These are phyloP conservation scores for Drosophila paulistorum DNA, from an alignment of 1,140 invertebrate genomes.

Conservation along the genomic window DNA sequence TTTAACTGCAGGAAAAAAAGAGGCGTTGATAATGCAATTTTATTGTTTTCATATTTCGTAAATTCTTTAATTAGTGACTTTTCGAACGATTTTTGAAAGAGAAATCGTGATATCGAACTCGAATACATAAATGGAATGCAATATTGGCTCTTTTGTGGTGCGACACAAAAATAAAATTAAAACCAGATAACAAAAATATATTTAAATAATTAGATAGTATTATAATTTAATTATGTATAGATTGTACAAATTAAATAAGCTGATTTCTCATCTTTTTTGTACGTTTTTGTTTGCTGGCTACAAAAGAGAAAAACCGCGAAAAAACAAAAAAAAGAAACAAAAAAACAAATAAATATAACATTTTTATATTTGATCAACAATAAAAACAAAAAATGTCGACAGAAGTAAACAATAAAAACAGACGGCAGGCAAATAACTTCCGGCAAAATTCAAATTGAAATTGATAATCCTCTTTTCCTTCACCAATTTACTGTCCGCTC, in stretches of 20 bases:
- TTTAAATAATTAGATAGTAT: slow-evolving; percentile 15
- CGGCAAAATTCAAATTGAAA: slow-evolving; percentile 40
- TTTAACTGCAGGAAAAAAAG: slow-evolving; percentile 18
- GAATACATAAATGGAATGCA: too few species aligned
- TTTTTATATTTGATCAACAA: background rate
- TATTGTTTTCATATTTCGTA: background rate
- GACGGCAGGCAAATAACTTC: slow-evolving; percentile 53
- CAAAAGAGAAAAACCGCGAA: slow-evolving; percentile 7
- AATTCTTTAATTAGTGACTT: slow-evolving; percentile 20
- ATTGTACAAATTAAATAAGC: slow-evolving; percentile 13
- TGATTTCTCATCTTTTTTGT: background rate
- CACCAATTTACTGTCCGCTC: background rate
- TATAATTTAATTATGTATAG: slow-evolving; percentile 15
- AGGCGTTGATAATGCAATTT: slow-evolving; percentile 21
- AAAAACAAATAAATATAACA: background rate
- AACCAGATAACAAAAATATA: slow-evolving; percentile 2
- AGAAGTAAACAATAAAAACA: slow-evolving; percentile 44
- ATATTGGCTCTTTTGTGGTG: too few species aligned
- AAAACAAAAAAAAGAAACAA: background rate
- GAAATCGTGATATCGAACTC: background rate
- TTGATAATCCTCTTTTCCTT: slow-evolving; percentile 39
- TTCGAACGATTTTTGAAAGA: background rate
- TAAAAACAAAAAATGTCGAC: background rate
- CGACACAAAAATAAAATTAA: background rate
- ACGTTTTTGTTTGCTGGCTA: background rate